Base-by-base conservation (phyloP, 2,888 invertebrate species). In the Lacanobia wlatinum region DNA sequence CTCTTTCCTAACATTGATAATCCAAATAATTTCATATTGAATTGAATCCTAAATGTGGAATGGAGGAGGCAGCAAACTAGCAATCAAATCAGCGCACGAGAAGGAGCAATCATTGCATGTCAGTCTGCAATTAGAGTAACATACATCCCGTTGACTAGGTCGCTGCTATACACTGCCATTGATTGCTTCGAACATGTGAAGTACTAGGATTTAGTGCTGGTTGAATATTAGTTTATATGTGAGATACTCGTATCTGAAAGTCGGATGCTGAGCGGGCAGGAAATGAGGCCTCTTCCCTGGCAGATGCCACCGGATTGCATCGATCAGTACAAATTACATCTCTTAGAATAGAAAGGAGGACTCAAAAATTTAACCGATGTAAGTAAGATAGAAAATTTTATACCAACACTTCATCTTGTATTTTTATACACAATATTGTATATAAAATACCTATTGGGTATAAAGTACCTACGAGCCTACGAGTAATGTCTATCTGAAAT, bases 61-160 rank as follows among this genome's bases (percentile, higher is more conserved):
- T 83, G 79, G 78, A 82, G 84, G 82, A 82, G 84, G 83, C 82
- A 82, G 90, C 89, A 73, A 78, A 78, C 79, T 76, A 62, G 79
- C 79, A 93, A 94, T 94, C 94, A 91, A 89, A 90, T 89, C 88
- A 88, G 87, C 87, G 89, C 88, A 90, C 86, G 86, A 85, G 89
- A 88, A 89, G 87, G 87, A 89, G 92, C 92, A 94, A 93, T 94
- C 92, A 91, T 84, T 76, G 87, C 84, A 81, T 89, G 87, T 87
- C 87, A 87, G 84, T 76, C 83, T 84, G 87, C 89, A 90, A 91
- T 92, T 88, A 90, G 87, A 86, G 76, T 67, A 82, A 67, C 83
- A 87, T 80, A 82, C 78, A 85, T 62, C 70, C 58, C 65, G 72
- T 64, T 66, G 78, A 84, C 75, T 84, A 72, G 83, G 78, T 78